A percentile compares a stretch with the other conserved stretches of the same genome.
These are phyloP conservation scores for Pherbina coryleti DNA, from an alignment of 2,888 invertebrate genomes.

Conservation along the genomic window DNA sequence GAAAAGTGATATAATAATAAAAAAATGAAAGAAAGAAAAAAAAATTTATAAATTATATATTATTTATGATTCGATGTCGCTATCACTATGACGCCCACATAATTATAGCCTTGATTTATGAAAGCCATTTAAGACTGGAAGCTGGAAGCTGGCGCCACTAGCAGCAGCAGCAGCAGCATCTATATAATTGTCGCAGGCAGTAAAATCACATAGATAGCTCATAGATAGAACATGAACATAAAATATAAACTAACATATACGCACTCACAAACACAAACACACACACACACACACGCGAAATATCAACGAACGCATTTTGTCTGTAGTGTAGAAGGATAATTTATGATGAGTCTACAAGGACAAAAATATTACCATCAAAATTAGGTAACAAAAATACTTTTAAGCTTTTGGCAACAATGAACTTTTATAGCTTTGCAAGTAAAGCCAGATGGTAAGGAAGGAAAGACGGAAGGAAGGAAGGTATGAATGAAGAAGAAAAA, in stretches of 20 bases:
- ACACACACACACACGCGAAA: neutral
- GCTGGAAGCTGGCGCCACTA: neutral
- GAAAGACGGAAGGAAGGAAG: too few relatives aligned
- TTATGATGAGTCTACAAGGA: conserved; percentile 5
- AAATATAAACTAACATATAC: neutral
- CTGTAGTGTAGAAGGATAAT: neutral
- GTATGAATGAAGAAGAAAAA: too few relatives aligned
- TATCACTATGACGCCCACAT: conserved; percentile 53
- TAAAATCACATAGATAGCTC: too few relatives aligned
- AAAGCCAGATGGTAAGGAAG: too few relatives aligned
- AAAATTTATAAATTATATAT: neutral
- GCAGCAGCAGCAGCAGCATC: neutral
- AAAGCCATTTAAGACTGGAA: conserved; percentile 42
- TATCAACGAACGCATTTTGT: neutral
- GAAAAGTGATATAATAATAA: too few relatives aligned
- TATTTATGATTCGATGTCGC: conserved; percentile 11
- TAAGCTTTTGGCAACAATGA: neutral
- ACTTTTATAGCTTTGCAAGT: too few relatives aligned
- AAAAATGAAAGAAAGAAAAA: too few relatives aligned
- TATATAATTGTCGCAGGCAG: too few relatives aligned
- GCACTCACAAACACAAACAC: neutral
- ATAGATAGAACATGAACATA: too few relatives aligned
- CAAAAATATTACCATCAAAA: neutral
- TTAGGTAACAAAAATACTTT: neutral
- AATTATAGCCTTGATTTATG: conserved; percentile 64